Evolutionary conservation across 2,797 vertebrate species (phyloP).

Genomic region (Lophotriccus pileatus): DNA sequence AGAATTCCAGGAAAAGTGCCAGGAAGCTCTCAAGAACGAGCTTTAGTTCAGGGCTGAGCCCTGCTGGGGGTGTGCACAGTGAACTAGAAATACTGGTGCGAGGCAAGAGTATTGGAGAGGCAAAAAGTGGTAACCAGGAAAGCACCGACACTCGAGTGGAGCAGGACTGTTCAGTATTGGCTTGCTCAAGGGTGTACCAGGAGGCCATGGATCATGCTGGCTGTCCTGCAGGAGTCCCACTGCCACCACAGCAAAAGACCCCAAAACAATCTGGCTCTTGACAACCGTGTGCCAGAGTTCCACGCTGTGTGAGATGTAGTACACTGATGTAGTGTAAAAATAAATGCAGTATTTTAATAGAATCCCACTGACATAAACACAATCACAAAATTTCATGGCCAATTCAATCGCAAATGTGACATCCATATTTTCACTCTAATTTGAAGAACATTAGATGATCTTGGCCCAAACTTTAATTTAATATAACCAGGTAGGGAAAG

Average conservation of each 20-base stretch:
- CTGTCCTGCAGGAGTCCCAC: not conserved
- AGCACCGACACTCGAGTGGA: not conserved
- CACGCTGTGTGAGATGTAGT: not conserved
- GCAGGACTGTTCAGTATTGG: accelerated
- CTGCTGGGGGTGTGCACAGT: not conserved
- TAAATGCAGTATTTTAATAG: not conserved
- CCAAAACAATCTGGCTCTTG: not conserved
- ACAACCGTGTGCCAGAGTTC: not conserved
- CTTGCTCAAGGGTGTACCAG: not conserved
- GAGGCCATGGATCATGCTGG: not conserved
- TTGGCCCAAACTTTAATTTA: not conserved
- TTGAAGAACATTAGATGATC: not conserved
- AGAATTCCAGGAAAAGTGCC: not conserved
- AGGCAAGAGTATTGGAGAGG: not conserved
- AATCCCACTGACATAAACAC: not conserved
- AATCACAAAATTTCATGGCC: not conserved
- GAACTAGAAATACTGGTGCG: not conserved
- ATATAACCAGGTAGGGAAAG: not conserved
- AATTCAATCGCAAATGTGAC: not conserved
- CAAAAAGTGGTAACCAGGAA: not conserved
- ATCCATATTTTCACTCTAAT: constrained; percentile 5
- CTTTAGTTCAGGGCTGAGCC: not conserved
- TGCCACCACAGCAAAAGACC: not conserved
- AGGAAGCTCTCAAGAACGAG: not conserved
- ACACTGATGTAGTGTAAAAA: not conserved